These are phyloP conservation scores for Acleris laterana DNA, from an alignment of 2,888 invertebrate species.

Conservation along the genomic window DNA sequence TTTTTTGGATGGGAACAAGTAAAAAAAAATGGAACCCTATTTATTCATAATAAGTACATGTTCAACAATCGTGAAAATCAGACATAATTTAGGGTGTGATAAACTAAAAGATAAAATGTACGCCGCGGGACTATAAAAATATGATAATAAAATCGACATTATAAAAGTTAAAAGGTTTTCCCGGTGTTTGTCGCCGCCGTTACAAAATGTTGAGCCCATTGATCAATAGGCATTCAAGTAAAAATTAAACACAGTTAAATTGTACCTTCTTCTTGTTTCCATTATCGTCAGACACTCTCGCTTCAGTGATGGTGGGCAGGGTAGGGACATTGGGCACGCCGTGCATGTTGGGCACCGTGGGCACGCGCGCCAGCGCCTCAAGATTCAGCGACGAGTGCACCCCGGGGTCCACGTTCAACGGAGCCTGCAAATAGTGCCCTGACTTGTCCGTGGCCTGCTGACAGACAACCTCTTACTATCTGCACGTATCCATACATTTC, in stretches of 20 bases:
- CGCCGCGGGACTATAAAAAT: too few relatives aligned
- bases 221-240: background rate
- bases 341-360: constrained; percentile 89
- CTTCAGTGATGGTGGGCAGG: constrained; percentile 95
- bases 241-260: constrained; percentile 25
- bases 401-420: constrained; percentile 95
- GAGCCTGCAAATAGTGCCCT: constrained; percentile 70
- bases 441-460: constrained; percentile 36
- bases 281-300: constrained; percentile 88
- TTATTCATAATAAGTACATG: too few relatives aligned
- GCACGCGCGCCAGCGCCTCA: constrained; percentile 85
- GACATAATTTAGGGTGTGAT: too few relatives aligned
- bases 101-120: too few relatives aligned
- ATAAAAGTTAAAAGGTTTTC: too few relatives aligned
- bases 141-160: too few relatives aligned
- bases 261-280: constrained; percentile 64
- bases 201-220: too few relatives aligned
- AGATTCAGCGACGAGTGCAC: constrained; percentile 96
- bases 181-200: too few relatives aligned
- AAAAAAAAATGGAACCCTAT: too few relatives aligned
- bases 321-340: constrained; percentile 93
- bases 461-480: constrained; percentile 29
- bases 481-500: constrained; percentile 1
- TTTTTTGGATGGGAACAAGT: too few relatives aligned
- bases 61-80: too few relatives aligned